Percentiles rank a stretch among this genome's conserved stretches.
Conservation (phyloP, 2,888 invertebrate species). For the Acanthoscelides obtectus region DNA sequence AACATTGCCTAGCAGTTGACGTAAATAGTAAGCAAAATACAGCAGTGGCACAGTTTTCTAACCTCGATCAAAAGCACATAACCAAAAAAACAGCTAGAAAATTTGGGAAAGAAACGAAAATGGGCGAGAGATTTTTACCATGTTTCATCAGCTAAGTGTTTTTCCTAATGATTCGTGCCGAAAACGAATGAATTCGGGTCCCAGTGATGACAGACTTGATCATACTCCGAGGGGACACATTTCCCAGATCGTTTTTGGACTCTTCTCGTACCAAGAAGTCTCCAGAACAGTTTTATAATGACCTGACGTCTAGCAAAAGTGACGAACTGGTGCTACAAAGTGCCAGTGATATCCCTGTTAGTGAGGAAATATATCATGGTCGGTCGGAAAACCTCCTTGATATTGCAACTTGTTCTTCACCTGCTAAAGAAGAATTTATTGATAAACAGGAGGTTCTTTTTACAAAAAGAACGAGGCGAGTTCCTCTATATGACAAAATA, state of each 20-base stretch:
- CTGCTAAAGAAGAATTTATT: conserved; percentile 38
- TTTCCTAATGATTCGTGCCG: not conserved
- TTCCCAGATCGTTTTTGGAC: conserved; percentile 47
- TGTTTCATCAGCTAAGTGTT: not conserved
- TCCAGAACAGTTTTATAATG: conserved; percentile 43
- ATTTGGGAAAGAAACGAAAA: not conserved
- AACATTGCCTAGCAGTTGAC: not conserved
- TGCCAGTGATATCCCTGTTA: conserved; percentile 42
- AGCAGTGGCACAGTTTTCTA: not conserved
- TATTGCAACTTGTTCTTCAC: conserved; percentile 36
- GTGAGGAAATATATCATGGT: conserved; percentile 48
- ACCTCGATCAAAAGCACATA: not conserved
- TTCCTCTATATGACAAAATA: conserved; percentile 50
- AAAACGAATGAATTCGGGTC: not conserved
- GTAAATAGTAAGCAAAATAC: no score
- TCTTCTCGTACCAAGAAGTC: conserved; percentile 42
- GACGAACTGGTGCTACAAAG: conserved; percentile 51
- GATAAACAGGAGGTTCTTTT: conserved; percentile 39
- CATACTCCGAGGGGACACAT: conserved; percentile 47
- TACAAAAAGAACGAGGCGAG: conserved; percentile 31
- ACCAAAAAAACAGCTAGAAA: not conserved
- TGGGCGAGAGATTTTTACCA: not conserved
- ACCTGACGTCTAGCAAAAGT: conserved; percentile 51
- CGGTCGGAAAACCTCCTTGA: conserved; percentile 47
- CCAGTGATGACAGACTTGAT: conserved; percentile 43